Evolutionary conservation across 2,113 vertebrate genomes (phyloP).

Genomic region (Apistogramma diplotaenia): DNA sequence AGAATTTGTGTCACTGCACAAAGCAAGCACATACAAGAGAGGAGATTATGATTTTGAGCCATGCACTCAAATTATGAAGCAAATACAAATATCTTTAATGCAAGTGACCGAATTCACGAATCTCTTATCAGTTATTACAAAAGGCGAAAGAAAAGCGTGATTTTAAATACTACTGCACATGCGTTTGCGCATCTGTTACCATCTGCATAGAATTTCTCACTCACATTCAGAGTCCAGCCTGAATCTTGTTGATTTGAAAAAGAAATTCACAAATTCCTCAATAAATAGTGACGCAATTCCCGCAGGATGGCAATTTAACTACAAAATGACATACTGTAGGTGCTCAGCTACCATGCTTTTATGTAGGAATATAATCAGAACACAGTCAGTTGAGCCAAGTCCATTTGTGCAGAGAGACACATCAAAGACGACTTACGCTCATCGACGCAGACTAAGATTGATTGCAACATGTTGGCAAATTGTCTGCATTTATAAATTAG

Average conservation of each 20-base stretch:
- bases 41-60: background rate
- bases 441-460: background rate
- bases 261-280: background rate
- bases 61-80: background rate
- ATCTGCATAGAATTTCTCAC: background rate
- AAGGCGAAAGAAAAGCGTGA: too few relatives aligned
- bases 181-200: background rate
- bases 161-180: too few relatives aligned
- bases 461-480: background rate
- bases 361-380: background rate
- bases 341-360: background rate
- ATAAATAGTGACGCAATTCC: background rate
- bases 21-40: background rate
- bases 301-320: background rate
- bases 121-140: too few relatives aligned
- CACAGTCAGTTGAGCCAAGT: background rate
- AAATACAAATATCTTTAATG: background rate
- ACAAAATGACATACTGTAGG: background rate
- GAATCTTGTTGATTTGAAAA: background rate
- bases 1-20: background rate
- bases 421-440: background rate
- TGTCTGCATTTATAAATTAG: background rate
- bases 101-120: too few relatives aligned
- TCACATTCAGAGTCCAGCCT: background rate
- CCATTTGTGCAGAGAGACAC: background rate